phyloP scores from a whole-genome alignment of 2,113 vertebrate species.

The Corydoras maculifer region DNA sequence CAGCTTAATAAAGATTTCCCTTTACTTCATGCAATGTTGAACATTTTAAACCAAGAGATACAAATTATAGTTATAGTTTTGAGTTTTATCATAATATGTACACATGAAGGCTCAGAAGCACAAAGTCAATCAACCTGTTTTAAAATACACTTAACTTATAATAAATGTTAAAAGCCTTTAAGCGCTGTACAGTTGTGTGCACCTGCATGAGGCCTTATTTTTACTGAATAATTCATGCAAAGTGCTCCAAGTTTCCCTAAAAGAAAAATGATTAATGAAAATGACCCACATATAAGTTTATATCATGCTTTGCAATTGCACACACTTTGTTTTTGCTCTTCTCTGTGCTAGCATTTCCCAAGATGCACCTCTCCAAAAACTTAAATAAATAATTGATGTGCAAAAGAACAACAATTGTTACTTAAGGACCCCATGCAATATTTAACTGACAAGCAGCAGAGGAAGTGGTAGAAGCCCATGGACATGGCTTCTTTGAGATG shows the following conservation, averaged over 20 bases:
- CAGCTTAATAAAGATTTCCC: too few relatives aligned
- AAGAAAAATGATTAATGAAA: constrained; percentile 12
- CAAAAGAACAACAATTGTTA: constrained; percentile 67
- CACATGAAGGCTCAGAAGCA: too few relatives aligned
- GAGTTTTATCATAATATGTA: too few relatives aligned
- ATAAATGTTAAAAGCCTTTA: neutral
- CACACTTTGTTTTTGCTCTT: constrained; percentile 6
- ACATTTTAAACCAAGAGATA: too few relatives aligned
- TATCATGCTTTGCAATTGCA: constrained; percentile 6
- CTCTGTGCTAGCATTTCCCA: constrained; percentile 32
- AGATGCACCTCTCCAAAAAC: constrained; percentile 45
- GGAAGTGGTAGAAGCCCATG: constrained; percentile 32
- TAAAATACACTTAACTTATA: neutral
- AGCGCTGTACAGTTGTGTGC: neutral
- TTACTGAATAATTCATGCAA: neutral
- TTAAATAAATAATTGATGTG: constrained; percentile 64
- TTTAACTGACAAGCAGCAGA: constrained; percentile 49
- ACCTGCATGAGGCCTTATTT: neutral
- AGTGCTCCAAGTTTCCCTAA: neutral
- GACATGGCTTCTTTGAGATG: constrained; percentile 43
- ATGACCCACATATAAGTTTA: neutral
- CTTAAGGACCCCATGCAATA: constrained; percentile 65
- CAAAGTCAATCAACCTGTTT: too few relatives aligned
- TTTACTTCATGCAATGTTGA: too few relatives aligned
- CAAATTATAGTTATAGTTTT: too few relatives aligned